Base-by-base conservation (phyloP, 1,140 invertebrate species). In the Diachasmimorpha longicaudata region DNA sequence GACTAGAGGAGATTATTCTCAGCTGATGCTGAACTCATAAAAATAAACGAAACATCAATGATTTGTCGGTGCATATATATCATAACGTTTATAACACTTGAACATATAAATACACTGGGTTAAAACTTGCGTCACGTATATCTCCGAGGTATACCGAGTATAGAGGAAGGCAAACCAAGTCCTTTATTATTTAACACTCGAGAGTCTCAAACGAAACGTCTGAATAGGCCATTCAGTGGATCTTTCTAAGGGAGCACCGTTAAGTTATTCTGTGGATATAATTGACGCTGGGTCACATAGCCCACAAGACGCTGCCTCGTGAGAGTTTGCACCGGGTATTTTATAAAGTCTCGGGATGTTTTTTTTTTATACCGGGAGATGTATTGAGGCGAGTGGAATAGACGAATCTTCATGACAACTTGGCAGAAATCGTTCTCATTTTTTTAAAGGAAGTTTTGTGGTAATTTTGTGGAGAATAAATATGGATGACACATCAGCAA, bases 181-280 rank as follows among this genome's bases (percentile, higher is more conserved):
- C 80, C 82, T 88, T 87, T 88, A 88, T 89, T 88, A 87, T 87
- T 87, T 88, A 88, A 89, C 85, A 85, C 85, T 87, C 78, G 84
- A 87, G 86, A 85, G 85, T 83, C 84, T 85, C 85, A 82, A 84
- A 85, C 84, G 86, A 37, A 85, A 86, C 81, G 82, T 76, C 82
- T 88, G 86, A 89, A 89, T 89, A 88, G 87, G 83, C 85, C 82
- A 89, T 89, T 89, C 86, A 89, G 79, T 81, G 71, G 58, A 76
- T 74, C 39, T 88, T 88, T 88, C 84, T 85, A 87, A 85, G 87
- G 87, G 86, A 87, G 71, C 44, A 58, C 87, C 85, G 86, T 88
- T 87, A 86, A 88, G 83, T 86, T 88, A 88, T 88, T 88, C 86
- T 85, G 83, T 82, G 86, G 85, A 87, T 88, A 88, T 88, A 88